phyloP scores from a whole-genome alignment of 2,113 vertebrate genomes.

The Neogobius melanostomus region DNA sequence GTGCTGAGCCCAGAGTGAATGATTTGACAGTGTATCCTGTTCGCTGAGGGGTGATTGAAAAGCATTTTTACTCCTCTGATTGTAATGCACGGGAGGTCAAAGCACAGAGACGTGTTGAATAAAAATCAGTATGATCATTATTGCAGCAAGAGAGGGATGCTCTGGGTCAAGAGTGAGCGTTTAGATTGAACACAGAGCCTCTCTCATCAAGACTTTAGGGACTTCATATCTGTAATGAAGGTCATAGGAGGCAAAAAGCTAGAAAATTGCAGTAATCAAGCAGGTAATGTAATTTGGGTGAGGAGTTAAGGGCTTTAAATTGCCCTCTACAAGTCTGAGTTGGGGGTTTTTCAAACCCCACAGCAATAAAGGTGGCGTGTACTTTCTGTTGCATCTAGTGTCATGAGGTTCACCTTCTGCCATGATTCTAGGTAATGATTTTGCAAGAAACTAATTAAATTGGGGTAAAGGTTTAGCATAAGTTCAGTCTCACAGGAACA shows the following conservation, averaged over 20 bases:
- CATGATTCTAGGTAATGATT: background rate
- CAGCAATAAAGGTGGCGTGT: background rate
- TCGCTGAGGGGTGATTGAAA: constrained; percentile 37
- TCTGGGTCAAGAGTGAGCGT: constrained; percentile 54
- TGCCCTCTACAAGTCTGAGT: constrained; percentile 29
- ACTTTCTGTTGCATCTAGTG: background rate
- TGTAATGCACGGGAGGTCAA: constrained; percentile 18
- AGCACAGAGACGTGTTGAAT: constrained; percentile 21
- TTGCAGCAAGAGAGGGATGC: constrained; percentile 36
- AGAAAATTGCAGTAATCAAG: constrained; percentile 69
- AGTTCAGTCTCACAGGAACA: background rate
- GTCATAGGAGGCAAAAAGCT: constrained; percentile 61
- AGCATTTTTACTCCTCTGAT: constrained; percentile 12
- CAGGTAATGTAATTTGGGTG: constrained; percentile 66
- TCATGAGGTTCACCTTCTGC: background rate
- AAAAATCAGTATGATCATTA: constrained; percentile 47
- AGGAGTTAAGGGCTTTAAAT: constrained; percentile 53
- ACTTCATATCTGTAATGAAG: constrained; percentile 58
- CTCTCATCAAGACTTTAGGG: constrained; percentile 43
- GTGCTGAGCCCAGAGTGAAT: background rate
- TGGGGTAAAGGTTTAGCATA: background rate
- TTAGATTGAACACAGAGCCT: constrained; percentile 44
- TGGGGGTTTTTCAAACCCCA: constrained; percentile 23
- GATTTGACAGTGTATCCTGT: background rate
- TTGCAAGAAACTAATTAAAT: background rate